A percentile compares a stretch with the other conserved stretches of the same genome.
Conservation (phyloP, 2,888 invertebrate genomes). For the Epinotia ramella region DNA sequence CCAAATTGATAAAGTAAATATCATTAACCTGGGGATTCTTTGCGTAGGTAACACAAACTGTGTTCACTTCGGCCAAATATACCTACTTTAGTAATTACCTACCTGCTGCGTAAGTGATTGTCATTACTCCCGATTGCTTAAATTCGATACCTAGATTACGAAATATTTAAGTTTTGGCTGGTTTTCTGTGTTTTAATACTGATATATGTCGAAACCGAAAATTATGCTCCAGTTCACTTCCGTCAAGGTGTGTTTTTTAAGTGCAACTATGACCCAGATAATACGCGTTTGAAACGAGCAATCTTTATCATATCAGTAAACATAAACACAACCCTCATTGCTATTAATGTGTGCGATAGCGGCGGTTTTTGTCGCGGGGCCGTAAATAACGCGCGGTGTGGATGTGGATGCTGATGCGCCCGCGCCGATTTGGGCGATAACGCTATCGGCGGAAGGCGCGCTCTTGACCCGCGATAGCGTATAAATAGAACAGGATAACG, state of each 20-base stretch:
- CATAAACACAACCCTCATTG: constrained; percentile 54
- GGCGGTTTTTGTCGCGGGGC: constrained; percentile 55
- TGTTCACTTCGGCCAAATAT: no score
- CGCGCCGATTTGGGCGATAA: constrained; percentile 65
- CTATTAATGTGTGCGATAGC: constrained; percentile 55
- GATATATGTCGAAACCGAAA: no score
- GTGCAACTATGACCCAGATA: not conserved
- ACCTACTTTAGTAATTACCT: no score
- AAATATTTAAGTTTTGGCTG: no score
- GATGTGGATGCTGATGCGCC: constrained; percentile 74
- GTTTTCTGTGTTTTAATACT: no score
- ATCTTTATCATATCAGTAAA: constrained; percentile 65
- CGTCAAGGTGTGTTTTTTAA: not conserved
- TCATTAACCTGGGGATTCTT: no score
- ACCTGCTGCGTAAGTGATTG: no score
- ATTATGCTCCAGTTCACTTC: no score
- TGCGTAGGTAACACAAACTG: no score
- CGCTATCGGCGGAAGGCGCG: constrained; percentile 79
- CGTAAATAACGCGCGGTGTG: constrained; percentile 63
- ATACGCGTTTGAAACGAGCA: not conserved
- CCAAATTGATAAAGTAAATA: no score
- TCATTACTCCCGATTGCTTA: no score
- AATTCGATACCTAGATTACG: no score
- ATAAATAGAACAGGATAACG: constrained; percentile 43
- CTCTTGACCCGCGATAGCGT: constrained; percentile 81